Evolutionary conservation across 2,113 vertebrate species (phyloP).

Genomic region (Tetraodon nigroviridis): DNA sequence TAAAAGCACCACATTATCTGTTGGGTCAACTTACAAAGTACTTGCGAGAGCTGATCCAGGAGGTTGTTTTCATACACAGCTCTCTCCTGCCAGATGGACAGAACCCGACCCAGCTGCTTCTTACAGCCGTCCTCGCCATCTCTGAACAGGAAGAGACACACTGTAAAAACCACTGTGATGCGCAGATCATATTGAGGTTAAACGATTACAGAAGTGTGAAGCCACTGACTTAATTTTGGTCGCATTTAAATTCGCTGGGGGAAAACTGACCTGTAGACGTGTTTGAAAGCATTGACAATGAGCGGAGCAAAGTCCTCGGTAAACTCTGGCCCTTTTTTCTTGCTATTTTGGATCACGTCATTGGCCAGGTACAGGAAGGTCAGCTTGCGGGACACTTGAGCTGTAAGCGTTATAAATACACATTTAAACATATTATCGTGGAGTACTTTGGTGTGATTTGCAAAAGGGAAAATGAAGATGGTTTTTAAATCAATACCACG

Average conservation of each 20-base stretch:
- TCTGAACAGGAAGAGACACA: conserved; percentile 64
- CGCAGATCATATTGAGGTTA: too few species aligned
- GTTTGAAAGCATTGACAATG: conserved; percentile 95
- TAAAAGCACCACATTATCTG: background rate
- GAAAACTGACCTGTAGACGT: conserved; percentile 86
- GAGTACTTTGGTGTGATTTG: background rate
- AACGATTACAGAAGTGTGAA: background rate
- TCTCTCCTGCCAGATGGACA: conserved; percentile 98
- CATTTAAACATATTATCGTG: conserved; percentile 6
- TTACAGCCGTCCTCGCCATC: conserved; percentile 94
- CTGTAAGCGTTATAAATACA: conserved; percentile 60
- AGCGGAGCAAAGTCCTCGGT: conserved; percentile 96
- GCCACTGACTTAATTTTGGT: background rate
- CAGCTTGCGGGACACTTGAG: conserved; percentile 92
- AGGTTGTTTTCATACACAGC: conserved; percentile 94
- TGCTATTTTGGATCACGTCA: conserved; percentile 99
- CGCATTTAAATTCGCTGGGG: background rate
- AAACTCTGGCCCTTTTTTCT: conserved; percentile 97
- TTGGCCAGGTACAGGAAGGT: conserved; percentile 98
- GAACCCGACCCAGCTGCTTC: conserved; percentile 90
- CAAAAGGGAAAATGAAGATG: background rate
- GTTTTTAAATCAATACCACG: too few species aligned
- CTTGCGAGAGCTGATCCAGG: conserved; percentile 89
- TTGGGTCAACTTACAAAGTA: conserved; percentile 80
- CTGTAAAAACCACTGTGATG: too few species aligned